Base-by-base conservation (phyloP, 92 coral and sea anemone species). In the Desmophyllum pertusum region DNA sequence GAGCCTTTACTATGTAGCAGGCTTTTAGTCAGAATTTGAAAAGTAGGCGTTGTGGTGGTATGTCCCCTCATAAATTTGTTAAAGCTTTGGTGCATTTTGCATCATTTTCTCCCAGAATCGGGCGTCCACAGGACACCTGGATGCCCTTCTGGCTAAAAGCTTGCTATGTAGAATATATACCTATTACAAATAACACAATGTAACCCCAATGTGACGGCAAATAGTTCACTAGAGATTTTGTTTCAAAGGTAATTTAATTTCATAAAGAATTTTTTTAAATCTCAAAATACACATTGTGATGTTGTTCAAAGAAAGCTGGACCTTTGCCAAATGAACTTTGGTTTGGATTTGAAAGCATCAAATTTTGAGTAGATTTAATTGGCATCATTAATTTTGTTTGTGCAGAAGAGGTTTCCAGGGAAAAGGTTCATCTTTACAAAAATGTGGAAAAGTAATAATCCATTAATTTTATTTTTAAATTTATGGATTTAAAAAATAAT, bases 1-100 rank as follows among this genome's bases (percentile, higher is more conserved):
- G 84, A 83, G 70, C 94, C 79, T 83, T 85, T 77, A 80, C 89
- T n/a, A 23, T 41, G 29, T 88, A 76, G 46, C 4, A 50, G 15
- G n/a, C n/a, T n/a, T n/a, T n/a, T n/a, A n/a, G n/a, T n/a, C n/a
- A n/a, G n/a, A n/a, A n/a, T n/a, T n/a, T n/a, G n/a, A n/a, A n/a
- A n/a, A n/a, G n/a, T n/a, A n/a, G n/a, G n/a, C n/a, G n/a, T n/a
- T n/a, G n/a, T n/a, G n/a, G n/a, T n/a, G n/a, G n/a, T n/a, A n/a
- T n/a, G n/a, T n/a, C n/a, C n/a, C n/a, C n/a, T n/a, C n/a, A n/a
- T n/a, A n/a, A n/a, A n/a, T n/a, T n/a, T n/a, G n/a, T n/a, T n/a
- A n/a, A n/a, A n/a, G n/a, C n/a, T n/a, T n/a, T n/a, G n/a, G n/a
- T n/a, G n/a, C n/a, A n/a, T n/a, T n/a, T n/a, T n/a, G n/a, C n/a